Evolutionary conservation across 2,888 invertebrate genomes (phyloP).

Genomic region (Andrena bicolor): DNA sequence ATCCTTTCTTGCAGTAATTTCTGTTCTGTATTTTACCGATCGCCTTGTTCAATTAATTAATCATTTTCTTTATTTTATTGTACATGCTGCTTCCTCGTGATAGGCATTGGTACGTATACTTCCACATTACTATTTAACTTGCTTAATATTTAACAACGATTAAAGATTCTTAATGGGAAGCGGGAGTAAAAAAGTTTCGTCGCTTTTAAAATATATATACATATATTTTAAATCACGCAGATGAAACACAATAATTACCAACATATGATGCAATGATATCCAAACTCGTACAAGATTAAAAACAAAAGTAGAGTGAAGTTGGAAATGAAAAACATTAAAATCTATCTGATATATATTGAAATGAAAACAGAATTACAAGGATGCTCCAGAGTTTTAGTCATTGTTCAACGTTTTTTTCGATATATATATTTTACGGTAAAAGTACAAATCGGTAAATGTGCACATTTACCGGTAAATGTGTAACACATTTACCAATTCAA

Average conservation of each 20-base stretch:
- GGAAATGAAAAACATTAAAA: neutral
- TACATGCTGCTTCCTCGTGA: conserved; percentile 81
- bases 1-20: conserved; percentile 44
- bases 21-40: conserved; percentile 31
- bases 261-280: too few species aligned
- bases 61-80: conserved; percentile 73
- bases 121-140: conserved; percentile 8
- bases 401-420: too few species aligned
- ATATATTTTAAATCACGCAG: neutral
- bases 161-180: neutral
- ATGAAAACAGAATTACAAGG: neutral
- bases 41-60: conserved; percentile 68
- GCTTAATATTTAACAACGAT: neutral
- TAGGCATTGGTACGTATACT: conserved; percentile 83
- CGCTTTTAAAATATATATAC: neutral
- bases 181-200: too few species aligned
- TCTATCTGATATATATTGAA: neutral
- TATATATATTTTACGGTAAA: too few species aligned
- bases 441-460: too few species aligned
- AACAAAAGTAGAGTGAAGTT: neutral
- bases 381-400: too few species aligned
- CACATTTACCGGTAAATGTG: too few species aligned
- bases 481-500: too few species aligned
- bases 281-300: too few species aligned
- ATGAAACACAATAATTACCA: too few species aligned